Conservation (phyloP, 2,113 vertebrate genomes). For the Myotis davidii region DNA sequence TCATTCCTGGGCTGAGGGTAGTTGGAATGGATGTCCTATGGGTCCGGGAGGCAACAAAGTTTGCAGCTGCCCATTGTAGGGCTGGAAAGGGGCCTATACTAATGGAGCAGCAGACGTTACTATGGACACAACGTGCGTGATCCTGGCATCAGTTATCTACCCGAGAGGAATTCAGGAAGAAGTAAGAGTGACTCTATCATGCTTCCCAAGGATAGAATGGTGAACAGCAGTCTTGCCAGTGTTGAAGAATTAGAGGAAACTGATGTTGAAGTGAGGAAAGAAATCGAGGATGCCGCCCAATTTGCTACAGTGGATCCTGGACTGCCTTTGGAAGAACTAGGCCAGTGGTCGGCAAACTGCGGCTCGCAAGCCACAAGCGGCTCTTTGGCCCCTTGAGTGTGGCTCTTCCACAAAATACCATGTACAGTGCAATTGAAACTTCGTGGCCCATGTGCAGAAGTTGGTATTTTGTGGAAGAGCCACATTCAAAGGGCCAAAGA, state of each 20-base stretch:
- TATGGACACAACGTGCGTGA: conserved; percentile 94
- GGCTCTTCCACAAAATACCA: no score
- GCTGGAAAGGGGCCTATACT: conserved; percentile 88
- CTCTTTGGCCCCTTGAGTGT: no score
- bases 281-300: conserved; percentile 92
- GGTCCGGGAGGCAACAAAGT: conserved; percentile 90
- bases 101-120: conserved; percentile 92
- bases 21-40: conserved; percentile 92
- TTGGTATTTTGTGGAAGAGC: no score
- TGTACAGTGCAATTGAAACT: no score
- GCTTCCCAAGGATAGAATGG: conserved; percentile 88
- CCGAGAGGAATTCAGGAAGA: conserved; percentile 91
- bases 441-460: no score
- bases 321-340: conserved; percentile 89
- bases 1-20: conserved; percentile 89
- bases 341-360: no score
- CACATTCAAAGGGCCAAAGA: no score
- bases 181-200: conserved; percentile 93
- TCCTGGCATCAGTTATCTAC: conserved; percentile 92
- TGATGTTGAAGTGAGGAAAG: conserved; percentile 91
- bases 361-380: no score
- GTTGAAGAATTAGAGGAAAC: conserved; percentile 93
- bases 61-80: conserved; percentile 88
- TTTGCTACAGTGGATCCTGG: conserved; percentile 93
- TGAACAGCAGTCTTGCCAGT: conserved; percentile 89